phyloP scores from a whole-genome alignment of 2,113 vertebrate genomes.

The Fregetta grallaria region DNA sequence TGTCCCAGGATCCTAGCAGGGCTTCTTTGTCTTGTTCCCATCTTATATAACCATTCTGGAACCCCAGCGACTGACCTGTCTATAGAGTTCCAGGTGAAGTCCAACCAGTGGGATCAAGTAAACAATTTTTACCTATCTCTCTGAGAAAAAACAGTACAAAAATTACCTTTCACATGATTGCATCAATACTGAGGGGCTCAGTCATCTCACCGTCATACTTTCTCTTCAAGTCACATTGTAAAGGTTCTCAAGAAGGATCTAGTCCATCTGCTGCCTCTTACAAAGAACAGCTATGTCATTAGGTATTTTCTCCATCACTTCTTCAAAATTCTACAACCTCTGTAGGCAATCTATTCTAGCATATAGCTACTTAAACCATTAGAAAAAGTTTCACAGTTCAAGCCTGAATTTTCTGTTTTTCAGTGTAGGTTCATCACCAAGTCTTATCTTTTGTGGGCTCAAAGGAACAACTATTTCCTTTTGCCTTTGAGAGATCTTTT shows the following conservation, averaged over 20 bases:
- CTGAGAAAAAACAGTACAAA: background rate
- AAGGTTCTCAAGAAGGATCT: background rate
- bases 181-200: background rate
- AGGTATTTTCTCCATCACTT: background rate
- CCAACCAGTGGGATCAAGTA: accelerated
- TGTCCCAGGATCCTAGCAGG: background rate
- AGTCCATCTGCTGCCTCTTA: background rate
- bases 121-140: background rate
- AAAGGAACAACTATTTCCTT: background rate
- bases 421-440: background rate
- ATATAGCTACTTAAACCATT: background rate
- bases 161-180: background rate
- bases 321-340: background rate
- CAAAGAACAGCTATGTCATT: background rate
- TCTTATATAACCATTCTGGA: background rate
- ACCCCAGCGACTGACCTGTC: accelerated
- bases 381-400: background rate
- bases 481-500: background rate
- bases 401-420: background rate
- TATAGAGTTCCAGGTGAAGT: background rate
- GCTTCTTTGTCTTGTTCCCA: background rate
- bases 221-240: background rate
- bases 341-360: background rate
- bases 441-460: background rate
- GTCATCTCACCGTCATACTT: background rate